phyloP scores from a whole-genome alignment of 2,113 vertebrate genomes.

The Xiphias gladius region DNA sequence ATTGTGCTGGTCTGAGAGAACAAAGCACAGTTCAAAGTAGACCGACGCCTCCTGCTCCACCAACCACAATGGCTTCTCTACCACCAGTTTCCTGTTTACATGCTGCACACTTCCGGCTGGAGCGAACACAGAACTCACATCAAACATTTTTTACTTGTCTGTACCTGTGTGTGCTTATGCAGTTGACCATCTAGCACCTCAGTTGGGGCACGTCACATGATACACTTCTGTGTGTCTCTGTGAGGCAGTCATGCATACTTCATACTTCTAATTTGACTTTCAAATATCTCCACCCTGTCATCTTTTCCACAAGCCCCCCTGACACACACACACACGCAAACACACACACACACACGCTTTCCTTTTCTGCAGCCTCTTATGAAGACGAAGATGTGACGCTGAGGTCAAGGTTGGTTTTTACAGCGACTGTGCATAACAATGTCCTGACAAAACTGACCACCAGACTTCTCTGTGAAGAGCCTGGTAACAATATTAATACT shows the following conservation, averaged over 20 bases:
- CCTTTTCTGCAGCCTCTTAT: conserved; percentile 36
- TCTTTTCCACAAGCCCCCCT: conserved; percentile 63
- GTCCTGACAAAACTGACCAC: conserved; percentile 56
- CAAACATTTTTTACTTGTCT: neutral
- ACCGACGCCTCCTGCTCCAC: neutral
- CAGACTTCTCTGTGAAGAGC: conserved; percentile 30
- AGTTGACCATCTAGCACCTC: conserved; percentile 20
- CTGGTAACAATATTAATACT: neutral
- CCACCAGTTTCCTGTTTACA: conserved; percentile 69
- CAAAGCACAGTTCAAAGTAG: conserved; percentile 37
- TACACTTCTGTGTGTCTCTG: conserved; percentile 16
- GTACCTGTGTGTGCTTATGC: conserved; percentile 10
- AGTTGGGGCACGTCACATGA: neutral
- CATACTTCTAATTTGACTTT: conserved; percentile 76
- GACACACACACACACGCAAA: too few species aligned
- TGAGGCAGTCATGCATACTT: conserved; percentile 62
- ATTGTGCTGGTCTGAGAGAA: conserved; percentile 34
- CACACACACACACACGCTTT: conserved; percentile 32
- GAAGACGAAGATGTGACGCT: conserved; percentile 61
- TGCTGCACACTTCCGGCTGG: conserved; percentile 62
- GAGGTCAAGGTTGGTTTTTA: conserved; percentile 72
- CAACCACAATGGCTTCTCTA: conserved; percentile 36
- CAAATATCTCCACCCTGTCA: conserved; percentile 66
- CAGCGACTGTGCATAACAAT: conserved; percentile 66
- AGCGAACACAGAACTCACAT: conserved; percentile 7